Evolutionary conservation across 2,797 vertebrate species (phyloP).

Genomic region (Antrozous pallidus): DNA sequence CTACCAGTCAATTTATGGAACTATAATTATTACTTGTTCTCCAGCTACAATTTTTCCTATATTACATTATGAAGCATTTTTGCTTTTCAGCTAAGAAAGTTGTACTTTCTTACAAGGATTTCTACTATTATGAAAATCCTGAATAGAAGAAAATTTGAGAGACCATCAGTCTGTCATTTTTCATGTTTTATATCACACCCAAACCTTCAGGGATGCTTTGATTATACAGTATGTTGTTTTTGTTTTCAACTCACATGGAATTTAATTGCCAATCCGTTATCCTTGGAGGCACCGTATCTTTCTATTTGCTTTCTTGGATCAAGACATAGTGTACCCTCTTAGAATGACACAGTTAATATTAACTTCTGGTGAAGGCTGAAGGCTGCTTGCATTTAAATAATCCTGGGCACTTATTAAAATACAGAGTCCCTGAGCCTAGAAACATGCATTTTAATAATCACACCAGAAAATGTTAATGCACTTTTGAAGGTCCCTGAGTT

Average conservation of each 20-base stretch:
- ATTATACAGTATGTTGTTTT: background rate
- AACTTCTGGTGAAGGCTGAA: background rate
- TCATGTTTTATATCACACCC: background rate
- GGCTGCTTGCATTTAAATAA: background rate
- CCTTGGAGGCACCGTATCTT: background rate
- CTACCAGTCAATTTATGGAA: slow-evolving; percentile 7
- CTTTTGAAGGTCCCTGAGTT: background rate
- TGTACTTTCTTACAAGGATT: background rate
- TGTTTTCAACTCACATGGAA: background rate
- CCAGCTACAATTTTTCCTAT: background rate
- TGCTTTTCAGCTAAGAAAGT: slow-evolving; percentile 4
- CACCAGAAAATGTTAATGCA: background rate
- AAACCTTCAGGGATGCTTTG: slow-evolving; percentile 36
- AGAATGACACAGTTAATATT: background rate
- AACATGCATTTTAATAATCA: background rate
- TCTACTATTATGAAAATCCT: background rate
- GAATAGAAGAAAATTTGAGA: background rate
- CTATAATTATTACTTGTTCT: slow-evolving; percentile 21
- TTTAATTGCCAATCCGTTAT: background rate
- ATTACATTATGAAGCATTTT: background rate
- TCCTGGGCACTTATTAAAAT: background rate
- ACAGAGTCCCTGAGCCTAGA: background rate
- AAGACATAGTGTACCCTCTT: background rate
- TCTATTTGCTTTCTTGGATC: background rate
- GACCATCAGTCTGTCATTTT: background rate